phyloP scores from a whole-genome alignment of 2,113 vertebrate species.

The Stictonetta naevosa region DNA sequence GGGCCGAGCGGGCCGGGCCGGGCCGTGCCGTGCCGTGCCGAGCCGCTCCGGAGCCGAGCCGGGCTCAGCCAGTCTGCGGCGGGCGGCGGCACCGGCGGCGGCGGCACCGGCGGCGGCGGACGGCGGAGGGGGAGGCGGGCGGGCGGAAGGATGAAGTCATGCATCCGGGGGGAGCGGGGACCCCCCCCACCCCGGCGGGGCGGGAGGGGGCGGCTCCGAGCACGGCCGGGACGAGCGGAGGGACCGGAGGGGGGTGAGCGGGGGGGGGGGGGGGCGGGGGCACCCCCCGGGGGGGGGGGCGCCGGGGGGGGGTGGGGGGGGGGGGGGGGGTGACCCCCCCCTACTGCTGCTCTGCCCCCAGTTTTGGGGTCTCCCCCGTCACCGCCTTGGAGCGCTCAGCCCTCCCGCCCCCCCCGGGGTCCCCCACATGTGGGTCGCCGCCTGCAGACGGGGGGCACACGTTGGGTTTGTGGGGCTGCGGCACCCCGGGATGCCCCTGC shows the following conservation, averaged over 20 bases:
- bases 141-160: slow-evolving; percentile 96
- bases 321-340: no score
- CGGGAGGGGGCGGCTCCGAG: slow-evolving; percentile 84
- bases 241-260: background rate
- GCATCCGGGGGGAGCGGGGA: slow-evolving; percentile 84
- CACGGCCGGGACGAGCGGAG: background rate
- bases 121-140: slow-evolving; percentile 95
- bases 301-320: no score
- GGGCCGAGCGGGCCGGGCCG: no score
- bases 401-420: no score
- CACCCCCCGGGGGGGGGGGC: no score
- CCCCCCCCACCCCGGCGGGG: slow-evolving; percentile 64
- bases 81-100: no score
- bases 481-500: background rate
- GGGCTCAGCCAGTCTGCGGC: slow-evolving; percentile 41
- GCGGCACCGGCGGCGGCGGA: slow-evolving; percentile 73
- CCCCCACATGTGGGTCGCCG: background rate
- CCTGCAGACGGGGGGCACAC: no score
- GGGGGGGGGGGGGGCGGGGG: no score
- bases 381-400: no score
- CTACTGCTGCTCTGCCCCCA: background rate
- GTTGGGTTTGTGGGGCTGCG: background rate
- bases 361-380: no score
- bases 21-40: no score
- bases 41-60: slow-evolving; percentile 32